Evolutionary conservation across 2,888 invertebrate species (phyloP), one percentile per base, ranked within the genome.

Genomic region (Orthonychiurus folsomi): DNA sequence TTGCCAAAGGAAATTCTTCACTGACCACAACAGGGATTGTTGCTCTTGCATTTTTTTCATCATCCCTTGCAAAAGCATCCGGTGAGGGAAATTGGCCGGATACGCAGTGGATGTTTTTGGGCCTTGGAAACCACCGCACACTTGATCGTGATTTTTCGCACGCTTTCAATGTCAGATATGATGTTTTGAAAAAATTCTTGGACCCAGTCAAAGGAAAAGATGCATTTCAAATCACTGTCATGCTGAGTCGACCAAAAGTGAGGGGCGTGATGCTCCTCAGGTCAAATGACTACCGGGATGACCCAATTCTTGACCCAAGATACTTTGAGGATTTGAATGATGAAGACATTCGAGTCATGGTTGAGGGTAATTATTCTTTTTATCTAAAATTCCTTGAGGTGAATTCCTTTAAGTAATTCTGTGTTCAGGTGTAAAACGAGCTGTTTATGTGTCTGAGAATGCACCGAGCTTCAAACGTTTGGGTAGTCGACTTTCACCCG

Each of bases 21-120:
- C 65, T 70, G 27, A 67, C 68, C 0, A 55, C 62, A 18, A 65
- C 69, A 1, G 66, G 65, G 20, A 60, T 66, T 28, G 63, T 66
- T 26, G 72, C 69, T 1, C 67, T 69, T 61, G 72, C 72, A 15
- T 70, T 72, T 55, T 72, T 69, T 55, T 37, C 72, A 1, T 72
- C 72, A 12, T 61, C 60, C 21, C 63, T 68, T 55, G 72, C 72
- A 2, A 37, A 59, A 24, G 58, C 20, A 28, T 68, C 66, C 50
- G 70, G 69, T 2, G 59, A 70, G 37, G 48, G 60, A 0, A 69
- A 69, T 12, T 72, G 72, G 72, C 70, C 72, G 21, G 72, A 72
- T 61, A 70, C 69, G 3, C 66, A 70, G 50, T 70, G 68, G 68
- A 70, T 70, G 69, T 70, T 70, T 52, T 54, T 70, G 15, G 69